Conservation (phyloP, 2,888 invertebrate genomes). For the Calameuta idolon region DNA sequence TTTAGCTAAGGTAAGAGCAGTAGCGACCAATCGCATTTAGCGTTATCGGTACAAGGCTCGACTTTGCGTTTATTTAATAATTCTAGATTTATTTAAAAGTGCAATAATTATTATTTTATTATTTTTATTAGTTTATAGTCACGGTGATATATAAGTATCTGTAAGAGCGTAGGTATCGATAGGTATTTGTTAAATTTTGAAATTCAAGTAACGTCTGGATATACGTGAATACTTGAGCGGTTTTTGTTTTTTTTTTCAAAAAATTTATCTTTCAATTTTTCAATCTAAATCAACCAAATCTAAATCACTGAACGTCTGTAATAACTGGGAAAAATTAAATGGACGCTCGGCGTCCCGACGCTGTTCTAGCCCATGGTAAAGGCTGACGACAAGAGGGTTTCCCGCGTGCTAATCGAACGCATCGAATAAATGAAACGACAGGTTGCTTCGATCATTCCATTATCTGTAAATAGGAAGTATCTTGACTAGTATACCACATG, state of each 20-base stretch:
- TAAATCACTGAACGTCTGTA: neutral
- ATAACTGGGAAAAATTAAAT: neutral
- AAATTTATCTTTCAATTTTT: neutral
- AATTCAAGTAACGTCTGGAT: neutral
- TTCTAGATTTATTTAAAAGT: neutral
- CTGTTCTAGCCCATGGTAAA: neutral
- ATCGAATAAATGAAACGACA: neutral
- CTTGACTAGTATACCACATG: neutral
- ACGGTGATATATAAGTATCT: neutral
- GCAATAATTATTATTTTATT: neutral
- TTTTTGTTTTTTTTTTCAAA: neutral
- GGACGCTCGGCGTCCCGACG: neutral
- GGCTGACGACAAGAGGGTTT: neutral
- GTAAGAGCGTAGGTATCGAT: neutral
- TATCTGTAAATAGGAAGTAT: neutral
- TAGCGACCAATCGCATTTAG: neutral
- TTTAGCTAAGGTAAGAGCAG: neutral
- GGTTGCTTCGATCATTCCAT: neutral
- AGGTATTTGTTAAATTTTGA: neutral
- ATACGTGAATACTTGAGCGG: no score
- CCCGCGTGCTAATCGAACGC: slow-evolving; percentile 1
- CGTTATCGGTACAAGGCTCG: neutral
- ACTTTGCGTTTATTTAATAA: neutral
- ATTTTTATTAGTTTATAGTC: neutral
- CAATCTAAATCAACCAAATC: neutral